phyloP scores from a whole-genome alignment of 2,113 vertebrate species.

The Solea senegalensis region DNA sequence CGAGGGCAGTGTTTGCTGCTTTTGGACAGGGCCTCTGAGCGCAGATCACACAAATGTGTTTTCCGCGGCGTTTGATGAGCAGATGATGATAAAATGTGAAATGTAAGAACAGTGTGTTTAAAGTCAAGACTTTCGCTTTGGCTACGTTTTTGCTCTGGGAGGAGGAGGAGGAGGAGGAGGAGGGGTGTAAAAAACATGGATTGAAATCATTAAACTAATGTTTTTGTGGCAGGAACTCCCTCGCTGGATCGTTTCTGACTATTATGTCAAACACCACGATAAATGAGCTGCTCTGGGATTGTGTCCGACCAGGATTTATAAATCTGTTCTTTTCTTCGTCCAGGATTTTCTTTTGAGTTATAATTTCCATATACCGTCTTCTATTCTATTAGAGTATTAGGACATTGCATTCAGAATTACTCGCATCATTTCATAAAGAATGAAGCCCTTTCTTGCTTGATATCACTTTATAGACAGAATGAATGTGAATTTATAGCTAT shows the following conservation, averaged over 20 bases:
- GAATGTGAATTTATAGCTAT: no score
- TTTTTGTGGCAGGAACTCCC: neutral
- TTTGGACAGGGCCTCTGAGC: slow-evolving; percentile 8
- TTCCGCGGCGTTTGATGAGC: neutral
- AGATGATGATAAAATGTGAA: slow-evolving; percentile 12
- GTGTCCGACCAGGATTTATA: neutral
- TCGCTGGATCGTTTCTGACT: neutral
- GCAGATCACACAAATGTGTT: slow-evolving; percentile 1
- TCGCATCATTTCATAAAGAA: no score
- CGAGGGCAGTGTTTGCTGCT: slow-evolving; percentile 19
- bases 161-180: no score
- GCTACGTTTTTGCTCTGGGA: neutral
- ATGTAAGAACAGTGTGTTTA: neutral
- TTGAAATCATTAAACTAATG: slow-evolving; percentile 1
- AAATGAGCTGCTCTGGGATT: slow-evolving; percentile 9
- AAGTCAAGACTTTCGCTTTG: neutral
- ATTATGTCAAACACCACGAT: slow-evolving; percentile 1
- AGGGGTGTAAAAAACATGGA: neutral
- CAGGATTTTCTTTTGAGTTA: no score
- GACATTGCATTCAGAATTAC: no score
- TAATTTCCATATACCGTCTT: no score
- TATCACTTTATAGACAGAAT: no score
- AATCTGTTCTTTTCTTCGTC: no score
- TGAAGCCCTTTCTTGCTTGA: no score
- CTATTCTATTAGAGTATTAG: no score